Evolutionary conservation across 1,140 invertebrate species (phyloP).

Genomic region (Diachasmimorpha longicaudata): DNA sequence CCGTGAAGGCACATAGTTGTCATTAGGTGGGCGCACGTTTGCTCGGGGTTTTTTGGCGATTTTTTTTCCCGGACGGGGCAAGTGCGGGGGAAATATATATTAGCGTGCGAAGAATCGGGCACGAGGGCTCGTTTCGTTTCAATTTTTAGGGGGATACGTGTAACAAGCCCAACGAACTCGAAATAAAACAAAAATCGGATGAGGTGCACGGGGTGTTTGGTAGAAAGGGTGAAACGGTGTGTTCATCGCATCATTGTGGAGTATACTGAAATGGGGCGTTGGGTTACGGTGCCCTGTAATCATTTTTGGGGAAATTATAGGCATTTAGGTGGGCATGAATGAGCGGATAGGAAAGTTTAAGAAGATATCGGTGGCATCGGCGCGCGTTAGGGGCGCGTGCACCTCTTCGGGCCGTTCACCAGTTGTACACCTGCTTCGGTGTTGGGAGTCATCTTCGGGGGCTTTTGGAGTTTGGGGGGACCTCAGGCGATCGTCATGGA

Average conservation of each 20-base stretch:
- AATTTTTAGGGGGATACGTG: constrained; percentile 45
- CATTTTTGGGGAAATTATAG: constrained; percentile 57
- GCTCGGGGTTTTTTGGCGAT: background rate
- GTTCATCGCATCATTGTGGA: background rate
- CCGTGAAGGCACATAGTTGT: constrained; percentile 7
- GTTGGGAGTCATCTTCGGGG: constrained; percentile 5
- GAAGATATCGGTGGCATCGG: constrained; percentile 55
- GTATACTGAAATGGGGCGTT: constrained; percentile 34
- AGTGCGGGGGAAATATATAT: background rate
- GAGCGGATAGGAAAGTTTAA: constrained; percentile 57
- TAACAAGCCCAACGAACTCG: constrained; percentile 37
- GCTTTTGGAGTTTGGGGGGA: background rate
- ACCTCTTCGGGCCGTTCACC: constrained; percentile 34
- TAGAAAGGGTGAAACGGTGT: constrained; percentile 3
- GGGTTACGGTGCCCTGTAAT: constrained; percentile 56
- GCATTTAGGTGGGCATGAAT: constrained; percentile 58
- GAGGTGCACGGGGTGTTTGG: background rate
- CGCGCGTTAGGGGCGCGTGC: constrained; percentile 54
- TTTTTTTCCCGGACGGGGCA: background rate
- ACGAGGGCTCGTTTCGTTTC: constrained; percentile 43
- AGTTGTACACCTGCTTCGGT: constrained; percentile 20
- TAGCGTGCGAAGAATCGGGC: background rate
- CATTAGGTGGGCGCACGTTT: background rate
- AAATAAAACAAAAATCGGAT: background rate
- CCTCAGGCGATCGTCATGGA: background rate